Conservation (phyloP, 1,140 invertebrate species). For the Diachasmimorpha longicaudata region DNA sequence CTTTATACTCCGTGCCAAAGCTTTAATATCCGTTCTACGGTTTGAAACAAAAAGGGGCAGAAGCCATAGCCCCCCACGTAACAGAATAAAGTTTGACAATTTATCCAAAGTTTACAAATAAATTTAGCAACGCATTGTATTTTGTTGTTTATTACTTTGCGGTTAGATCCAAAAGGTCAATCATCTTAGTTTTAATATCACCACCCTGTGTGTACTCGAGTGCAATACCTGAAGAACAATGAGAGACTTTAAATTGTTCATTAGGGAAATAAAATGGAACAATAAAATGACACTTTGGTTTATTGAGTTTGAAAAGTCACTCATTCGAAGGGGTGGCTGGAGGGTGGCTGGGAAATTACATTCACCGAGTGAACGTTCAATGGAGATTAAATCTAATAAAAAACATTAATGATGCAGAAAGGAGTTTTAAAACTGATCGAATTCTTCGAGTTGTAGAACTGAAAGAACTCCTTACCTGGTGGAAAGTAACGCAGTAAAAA, state of each 20-base stretch:
- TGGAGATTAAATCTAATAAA: conserved; percentile 11
- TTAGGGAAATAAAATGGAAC: conserved; percentile 11
- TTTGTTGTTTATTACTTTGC: conserved; percentile 8
- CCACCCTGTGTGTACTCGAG: conserved; percentile 67
- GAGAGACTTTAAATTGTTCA: neutral
- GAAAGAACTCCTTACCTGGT: conserved; percentile 55
- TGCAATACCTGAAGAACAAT: conserved; percentile 61
- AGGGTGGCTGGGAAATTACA: neutral
- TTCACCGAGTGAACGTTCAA: neutral
- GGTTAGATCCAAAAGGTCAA: conserved; percentile 69
- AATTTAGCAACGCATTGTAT: neutral
- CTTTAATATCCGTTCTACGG: conserved; percentile 66
- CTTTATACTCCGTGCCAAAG: conserved; percentile 61
- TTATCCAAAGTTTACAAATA: conserved; percentile 1
- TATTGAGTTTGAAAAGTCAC: conserved; percentile 1
- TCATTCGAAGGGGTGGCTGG: neutral
- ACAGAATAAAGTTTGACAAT: conserved; percentile 5
- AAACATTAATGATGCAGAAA: neutral
- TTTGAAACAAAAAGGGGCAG: conserved; percentile 13
- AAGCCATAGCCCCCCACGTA: conserved; percentile 35
- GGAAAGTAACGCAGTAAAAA: conserved; percentile 74
- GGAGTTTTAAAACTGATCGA: conserved; percentile 11
- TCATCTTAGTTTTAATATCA: conserved; percentile 66
- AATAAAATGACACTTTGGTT: neutral
- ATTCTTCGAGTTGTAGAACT: neutral